Evolutionary conservation across 2,888 invertebrate species (phyloP).

Genomic region (Keiferia lycopersicella): DNA sequence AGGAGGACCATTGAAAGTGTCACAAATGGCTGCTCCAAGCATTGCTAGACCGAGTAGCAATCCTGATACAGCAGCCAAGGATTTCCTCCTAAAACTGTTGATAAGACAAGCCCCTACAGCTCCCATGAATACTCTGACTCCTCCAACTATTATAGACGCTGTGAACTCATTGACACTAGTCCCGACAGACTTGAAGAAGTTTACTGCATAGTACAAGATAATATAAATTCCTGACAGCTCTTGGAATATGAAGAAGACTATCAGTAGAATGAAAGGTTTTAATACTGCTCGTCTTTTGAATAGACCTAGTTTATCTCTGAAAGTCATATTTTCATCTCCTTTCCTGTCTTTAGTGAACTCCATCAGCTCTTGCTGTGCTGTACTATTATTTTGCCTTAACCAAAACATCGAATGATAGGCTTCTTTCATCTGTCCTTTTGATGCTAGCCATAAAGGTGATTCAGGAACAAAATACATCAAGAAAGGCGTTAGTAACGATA

Average conservation of each 20-base stretch:
- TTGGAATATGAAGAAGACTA: constrained; percentile 85
- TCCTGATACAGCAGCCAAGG: constrained; percentile 84
- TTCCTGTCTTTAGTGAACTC: constrained; percentile 79
- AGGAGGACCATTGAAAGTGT: constrained; percentile 78
- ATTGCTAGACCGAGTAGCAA: constrained; percentile 84
- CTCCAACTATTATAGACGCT: constrained; percentile 86
- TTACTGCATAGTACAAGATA: constrained; percentile 87
- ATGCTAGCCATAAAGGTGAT: constrained; percentile 85
- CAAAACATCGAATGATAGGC: constrained; percentile 84
- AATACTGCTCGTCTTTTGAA: constrained; percentile 80
- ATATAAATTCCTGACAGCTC: constrained; percentile 88
- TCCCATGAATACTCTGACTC: constrained; percentile 84
- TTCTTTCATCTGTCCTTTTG: constrained; percentile 81
- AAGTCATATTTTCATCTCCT: constrained; percentile 59
- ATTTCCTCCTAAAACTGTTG: constrained; percentile 83
- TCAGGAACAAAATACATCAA: constrained; percentile 85
- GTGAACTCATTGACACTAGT: constrained; percentile 84
- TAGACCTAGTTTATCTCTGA: constrained; percentile 64
- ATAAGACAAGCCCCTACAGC: constrained; percentile 85
- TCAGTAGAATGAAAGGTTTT: constrained; percentile 85
- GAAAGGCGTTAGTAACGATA: constrained; percentile 79
- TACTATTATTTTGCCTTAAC: constrained; percentile 83
- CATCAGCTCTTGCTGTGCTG: constrained; percentile 84
- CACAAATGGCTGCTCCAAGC: constrained; percentile 83
- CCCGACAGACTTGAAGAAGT: constrained; percentile 85